Evolutionary conservation across 2,113 vertebrate species (phyloP), one percentile per base, ranked within the genome.

Genomic region (Corythoichthys haematopterus): DNA sequence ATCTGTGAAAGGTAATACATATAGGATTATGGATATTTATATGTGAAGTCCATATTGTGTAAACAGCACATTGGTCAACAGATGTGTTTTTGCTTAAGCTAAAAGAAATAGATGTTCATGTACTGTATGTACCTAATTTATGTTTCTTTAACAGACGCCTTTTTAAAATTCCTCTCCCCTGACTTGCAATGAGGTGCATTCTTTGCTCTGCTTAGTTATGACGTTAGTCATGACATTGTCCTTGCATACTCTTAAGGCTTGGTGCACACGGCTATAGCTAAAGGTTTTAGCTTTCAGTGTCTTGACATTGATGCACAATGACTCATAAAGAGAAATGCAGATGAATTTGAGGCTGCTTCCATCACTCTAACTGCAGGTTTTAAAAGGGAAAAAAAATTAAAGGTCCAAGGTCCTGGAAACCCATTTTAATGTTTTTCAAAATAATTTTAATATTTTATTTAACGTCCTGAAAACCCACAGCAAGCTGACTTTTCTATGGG

Each of bases 151-250:
- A 83, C 74, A 73, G 79, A 78, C 40, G 65, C 79, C 36, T 16
- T 55, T 74, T 74, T 71, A 82, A 8, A 82, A 65, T 72, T 57
- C 58, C 2, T 60, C 74, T 77, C 72, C 69, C 73, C 80, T 66
- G 78, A 80, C 74, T 82, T 40, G 61, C 77, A 78, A 80, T 81
- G 70, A 64, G 76, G 36, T 13, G 66, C 75, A 74, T 70, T 84
- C 78, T 80, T 73, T 47, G 68, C 75, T 71, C 71, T 51, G 67
- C 15, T 81, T 80, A 84, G 64, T 73, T 43, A 7, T 43, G 3
- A 43, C 75, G 79, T 84, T 83, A 83, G 77, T 51, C 70, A 70
- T 50, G 83, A 84, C 87, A 83, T 83, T 84, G 66, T 88, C 76
- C 85, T 69, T 81, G 72, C 62, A 72, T 70, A 40, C 65, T 82